Evolutionary conservation across 2,888 invertebrate species (phyloP).

Genomic region (Tiphia femorata): DNA sequence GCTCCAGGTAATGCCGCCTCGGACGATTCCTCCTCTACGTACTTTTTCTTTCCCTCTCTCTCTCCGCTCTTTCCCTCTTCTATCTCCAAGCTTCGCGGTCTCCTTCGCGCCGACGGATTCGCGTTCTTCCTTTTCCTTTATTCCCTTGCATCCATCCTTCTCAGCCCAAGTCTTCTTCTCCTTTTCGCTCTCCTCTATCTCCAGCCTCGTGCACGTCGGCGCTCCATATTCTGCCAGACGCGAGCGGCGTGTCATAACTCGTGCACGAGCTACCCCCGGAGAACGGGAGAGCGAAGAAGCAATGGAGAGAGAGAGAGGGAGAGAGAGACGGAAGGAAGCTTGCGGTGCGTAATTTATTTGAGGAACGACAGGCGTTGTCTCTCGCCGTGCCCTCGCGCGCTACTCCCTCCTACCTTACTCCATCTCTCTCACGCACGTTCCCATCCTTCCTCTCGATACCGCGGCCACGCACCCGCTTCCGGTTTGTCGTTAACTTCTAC

Average conservation of each 20-base stretch:
- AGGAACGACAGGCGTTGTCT: conserved; percentile 37
- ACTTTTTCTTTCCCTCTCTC: conserved; percentile 12
- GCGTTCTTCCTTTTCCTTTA: not conserved
- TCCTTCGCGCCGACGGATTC: not conserved
- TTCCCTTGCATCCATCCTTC: conserved; percentile 9
- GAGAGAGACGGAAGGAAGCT: too few species aligned
- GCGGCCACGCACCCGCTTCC: conserved; percentile 35
- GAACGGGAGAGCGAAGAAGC: too few species aligned
- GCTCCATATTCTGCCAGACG: too few species aligned
- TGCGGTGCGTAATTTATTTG: conserved; percentile 21
- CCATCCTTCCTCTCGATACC: not conserved
- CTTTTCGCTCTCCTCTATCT: not conserved
- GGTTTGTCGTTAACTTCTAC: conserved; percentile 54
- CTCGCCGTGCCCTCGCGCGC: conserved; percentile 10
- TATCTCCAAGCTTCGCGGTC: not conserved
- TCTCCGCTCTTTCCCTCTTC: not conserved
- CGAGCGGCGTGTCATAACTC: conserved; percentile 25
- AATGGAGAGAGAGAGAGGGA: too few species aligned
- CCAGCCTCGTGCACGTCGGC: too few species aligned
- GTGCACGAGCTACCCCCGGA: conserved; percentile 6
- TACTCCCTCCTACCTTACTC: not conserved
- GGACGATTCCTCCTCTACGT: conserved; percentile 12
- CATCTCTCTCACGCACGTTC: not conserved
- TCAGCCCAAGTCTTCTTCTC: not conserved
- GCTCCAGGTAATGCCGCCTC: conserved; percentile 39